Conservation (phyloP, 2,113 vertebrate genomes). For the Paradisaea rubra region DNA sequence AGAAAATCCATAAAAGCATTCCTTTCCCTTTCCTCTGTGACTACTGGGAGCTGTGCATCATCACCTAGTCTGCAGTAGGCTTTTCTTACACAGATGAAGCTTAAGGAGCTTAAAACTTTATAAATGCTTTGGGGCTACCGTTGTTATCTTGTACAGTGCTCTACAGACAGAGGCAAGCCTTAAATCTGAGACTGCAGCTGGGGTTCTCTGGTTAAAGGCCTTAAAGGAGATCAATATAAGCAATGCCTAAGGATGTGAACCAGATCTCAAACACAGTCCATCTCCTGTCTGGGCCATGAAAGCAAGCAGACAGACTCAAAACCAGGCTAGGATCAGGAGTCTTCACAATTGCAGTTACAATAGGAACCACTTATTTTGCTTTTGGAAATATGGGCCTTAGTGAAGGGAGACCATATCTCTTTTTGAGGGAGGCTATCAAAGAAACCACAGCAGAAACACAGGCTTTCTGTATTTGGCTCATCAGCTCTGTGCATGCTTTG, state of each 20-base stretch:
- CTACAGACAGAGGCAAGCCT: background rate
- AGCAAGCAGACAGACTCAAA: background rate
- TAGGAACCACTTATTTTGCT: background rate
- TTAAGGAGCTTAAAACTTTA: slow-evolving; percentile 33
- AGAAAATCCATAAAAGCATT: background rate
- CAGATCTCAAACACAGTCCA: background rate
- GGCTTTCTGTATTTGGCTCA: background rate
- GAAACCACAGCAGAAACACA: background rate
- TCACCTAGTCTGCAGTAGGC: background rate
- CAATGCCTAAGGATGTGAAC: background rate
- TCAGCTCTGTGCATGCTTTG: background rate
- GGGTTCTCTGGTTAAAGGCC: background rate
- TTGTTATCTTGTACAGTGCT: background rate
- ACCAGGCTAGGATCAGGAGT: background rate
- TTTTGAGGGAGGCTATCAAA: background rate
- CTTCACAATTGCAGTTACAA: background rate
- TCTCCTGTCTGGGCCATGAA: background rate
- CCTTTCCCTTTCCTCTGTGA: background rate
- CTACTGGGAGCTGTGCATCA: background rate
- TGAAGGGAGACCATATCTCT: background rate
- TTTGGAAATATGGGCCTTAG: background rate
- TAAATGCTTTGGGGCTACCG: background rate
- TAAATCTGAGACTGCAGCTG: background rate
- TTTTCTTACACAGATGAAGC: background rate
- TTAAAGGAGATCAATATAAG: background rate